Evolutionary conservation across 2,888 invertebrate species (phyloP), one percentile per base, ranked within the genome.

Genomic region (Harpalus rubripes): DNA sequence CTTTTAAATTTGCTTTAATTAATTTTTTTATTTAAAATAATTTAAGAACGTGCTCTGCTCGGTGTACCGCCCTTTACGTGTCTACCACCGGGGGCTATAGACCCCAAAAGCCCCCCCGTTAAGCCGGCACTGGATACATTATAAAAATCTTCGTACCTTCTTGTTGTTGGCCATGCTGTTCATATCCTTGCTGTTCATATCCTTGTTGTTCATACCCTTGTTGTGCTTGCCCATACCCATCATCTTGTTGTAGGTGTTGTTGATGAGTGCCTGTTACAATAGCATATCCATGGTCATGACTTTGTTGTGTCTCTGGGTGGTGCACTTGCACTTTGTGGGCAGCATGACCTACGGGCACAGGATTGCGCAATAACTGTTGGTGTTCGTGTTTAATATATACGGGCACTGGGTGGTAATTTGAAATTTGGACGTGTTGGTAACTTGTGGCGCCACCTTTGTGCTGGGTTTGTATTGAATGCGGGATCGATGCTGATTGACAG

Each of bases 401-500:
- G 0, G 95, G 95, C 0, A 95, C 95, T 0, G 95, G 93, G 88
- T 95, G 95, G 91, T 93, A 95, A 89, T 95, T 95, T 89, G 95
- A 94, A 87, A 95, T 93, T 88, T 95, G 94, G 87, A 95, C 93
- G 85, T 94, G 94, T 90, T 95, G 95, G 88, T 95, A 95, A 61
- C 95, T 95, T 87, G 94, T 95, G 41, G 95, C 94, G 87, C 94
- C 94, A n/a, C 59, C 59, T 56, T 12, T 16, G 26, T 58, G 56
- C 5, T 63, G 63, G 26, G 63, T 22, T 6, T 63, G 10, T 12
- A 22, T 26, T 8, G 44, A 22, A 26, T 84, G 84, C 7, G 76
- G 84, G 63, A 84, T 79, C 4, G 78, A 78, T 15, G 78, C 79
- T 18, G 56, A 41, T 12, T 44, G 22, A 61, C 16, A 26, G 4